phyloP scores from a whole-genome alignment of 2,113 vertebrate genomes.

The Apteryx owenii region DNA sequence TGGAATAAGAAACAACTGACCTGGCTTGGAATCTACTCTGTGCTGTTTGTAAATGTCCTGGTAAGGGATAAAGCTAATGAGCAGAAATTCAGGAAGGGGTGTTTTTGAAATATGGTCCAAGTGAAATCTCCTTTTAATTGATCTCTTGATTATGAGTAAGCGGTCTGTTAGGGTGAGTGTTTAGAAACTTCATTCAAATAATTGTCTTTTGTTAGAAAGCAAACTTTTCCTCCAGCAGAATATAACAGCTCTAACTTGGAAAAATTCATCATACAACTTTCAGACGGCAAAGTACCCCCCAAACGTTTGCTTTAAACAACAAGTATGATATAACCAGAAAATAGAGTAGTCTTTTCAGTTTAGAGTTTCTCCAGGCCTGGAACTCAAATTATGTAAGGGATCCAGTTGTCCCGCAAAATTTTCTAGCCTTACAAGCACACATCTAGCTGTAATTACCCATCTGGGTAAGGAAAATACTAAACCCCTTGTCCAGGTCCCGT shows the following conservation, averaged over 20 bases:
- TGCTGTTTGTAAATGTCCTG: not conserved
- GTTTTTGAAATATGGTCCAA: not conserved
- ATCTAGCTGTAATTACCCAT: not conserved
- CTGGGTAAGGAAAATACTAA: not conserved
- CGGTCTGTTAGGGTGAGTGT: not conserved
- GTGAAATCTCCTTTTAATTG: not conserved
- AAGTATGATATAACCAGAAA: not conserved
- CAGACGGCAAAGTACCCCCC: not conserved
- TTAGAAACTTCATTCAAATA: not conserved
- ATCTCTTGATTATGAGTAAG: not conserved
- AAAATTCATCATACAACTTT: not conserved
- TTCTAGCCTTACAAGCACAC: not conserved
- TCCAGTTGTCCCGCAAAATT: not conserved
- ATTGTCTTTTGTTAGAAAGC: not conserved
- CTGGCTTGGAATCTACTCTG: not conserved
- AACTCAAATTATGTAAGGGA: not conserved
- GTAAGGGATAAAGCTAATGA: not conserved
- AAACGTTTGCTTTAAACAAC: not conserved
- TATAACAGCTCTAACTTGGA: not conserved
- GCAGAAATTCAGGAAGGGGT: not conserved
- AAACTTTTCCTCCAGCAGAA: not conserved
- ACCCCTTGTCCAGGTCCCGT: not conserved
- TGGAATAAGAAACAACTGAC: not conserved
- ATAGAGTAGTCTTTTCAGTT: not conserved
- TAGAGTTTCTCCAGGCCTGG: not conserved